phyloP scores from a whole-genome alignment of 2,797 vertebrate species.

The Crax fasciolata region DNA sequence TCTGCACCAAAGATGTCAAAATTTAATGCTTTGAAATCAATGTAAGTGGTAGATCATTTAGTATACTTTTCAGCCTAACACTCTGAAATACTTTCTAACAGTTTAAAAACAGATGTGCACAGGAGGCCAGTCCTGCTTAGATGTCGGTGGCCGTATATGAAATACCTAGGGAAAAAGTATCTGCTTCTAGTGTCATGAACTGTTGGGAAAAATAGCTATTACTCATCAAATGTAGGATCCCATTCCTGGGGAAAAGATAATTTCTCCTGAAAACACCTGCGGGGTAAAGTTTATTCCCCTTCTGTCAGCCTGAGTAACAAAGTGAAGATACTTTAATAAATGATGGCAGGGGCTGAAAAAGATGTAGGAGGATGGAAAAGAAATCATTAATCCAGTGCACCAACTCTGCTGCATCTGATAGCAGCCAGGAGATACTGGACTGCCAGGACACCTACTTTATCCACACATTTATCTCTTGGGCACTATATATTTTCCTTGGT shows the following conservation, averaged over 20 bases:
- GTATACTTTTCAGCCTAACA: neutral
- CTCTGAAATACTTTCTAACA: neutral
- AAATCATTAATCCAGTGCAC: constrained; percentile 52
- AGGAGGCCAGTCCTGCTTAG: neutral
- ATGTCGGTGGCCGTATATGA: neutral
- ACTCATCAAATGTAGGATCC: neutral
- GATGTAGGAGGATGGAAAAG: constrained; percentile 41
- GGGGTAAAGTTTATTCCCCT: constrained; percentile 55
- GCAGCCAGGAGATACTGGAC: neutral
- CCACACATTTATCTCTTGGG: neutral
- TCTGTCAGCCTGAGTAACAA: constrained; percentile 30
- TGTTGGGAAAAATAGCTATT: neutral
- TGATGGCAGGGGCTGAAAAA: constrained; percentile 33
- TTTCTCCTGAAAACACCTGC: constrained; percentile 56
- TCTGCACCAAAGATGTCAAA: neutral
- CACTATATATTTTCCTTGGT: neutral
- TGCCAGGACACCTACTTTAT: neutral
- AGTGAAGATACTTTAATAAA: constrained; percentile 35
- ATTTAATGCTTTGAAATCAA: constrained; percentile 38
- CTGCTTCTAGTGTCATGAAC: neutral
- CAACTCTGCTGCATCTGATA: neutral
- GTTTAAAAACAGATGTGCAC: neutral
- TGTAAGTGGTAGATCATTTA: neutral
- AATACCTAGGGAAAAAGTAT: neutral
- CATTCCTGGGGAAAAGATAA: neutral